Conservation (phyloP, 2,113 vertebrate genomes). For the Cepphus grylle region DNA sequence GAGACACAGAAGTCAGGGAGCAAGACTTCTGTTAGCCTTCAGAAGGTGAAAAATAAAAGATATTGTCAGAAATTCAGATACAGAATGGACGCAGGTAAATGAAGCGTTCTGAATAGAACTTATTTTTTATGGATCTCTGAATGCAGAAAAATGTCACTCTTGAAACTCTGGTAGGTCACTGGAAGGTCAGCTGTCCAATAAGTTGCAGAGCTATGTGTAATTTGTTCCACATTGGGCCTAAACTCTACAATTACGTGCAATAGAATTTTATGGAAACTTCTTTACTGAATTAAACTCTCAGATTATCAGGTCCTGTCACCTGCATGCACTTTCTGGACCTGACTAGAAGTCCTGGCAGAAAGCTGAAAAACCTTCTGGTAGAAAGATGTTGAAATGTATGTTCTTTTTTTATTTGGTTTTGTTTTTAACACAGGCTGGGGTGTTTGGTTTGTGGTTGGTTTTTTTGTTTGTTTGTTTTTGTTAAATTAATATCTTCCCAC, state of each 20-base stretch:
- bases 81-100: not conserved
- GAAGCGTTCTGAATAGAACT: not conserved
- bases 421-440: not conserved
- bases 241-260: not conserved
- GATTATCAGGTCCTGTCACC: not conserved
- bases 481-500: not conserved
- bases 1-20: not conserved
- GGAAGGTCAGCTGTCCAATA: slow-evolving; percentile 18
- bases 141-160: not conserved
- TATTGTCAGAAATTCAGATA: not conserved
- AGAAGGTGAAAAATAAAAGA: not conserved
- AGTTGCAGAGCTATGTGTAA: not conserved
- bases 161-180: not conserved
- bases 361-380: not conserved
- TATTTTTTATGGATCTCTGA: not conserved
- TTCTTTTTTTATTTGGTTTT: not conserved
- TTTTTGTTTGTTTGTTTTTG: not conserved
- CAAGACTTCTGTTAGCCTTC: not conserved
- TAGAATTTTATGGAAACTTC: not conserved
- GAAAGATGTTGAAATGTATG: not conserved
- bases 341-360: not conserved
- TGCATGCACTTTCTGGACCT: not conserved
- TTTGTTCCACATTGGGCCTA: slow-evolving; percentile 26
- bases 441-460: accelerated
- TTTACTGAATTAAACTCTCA: not conserved